phyloP scores from a whole-genome alignment of 2,888 invertebrate species.

The Yponomeuta plumbellus region DNA sequence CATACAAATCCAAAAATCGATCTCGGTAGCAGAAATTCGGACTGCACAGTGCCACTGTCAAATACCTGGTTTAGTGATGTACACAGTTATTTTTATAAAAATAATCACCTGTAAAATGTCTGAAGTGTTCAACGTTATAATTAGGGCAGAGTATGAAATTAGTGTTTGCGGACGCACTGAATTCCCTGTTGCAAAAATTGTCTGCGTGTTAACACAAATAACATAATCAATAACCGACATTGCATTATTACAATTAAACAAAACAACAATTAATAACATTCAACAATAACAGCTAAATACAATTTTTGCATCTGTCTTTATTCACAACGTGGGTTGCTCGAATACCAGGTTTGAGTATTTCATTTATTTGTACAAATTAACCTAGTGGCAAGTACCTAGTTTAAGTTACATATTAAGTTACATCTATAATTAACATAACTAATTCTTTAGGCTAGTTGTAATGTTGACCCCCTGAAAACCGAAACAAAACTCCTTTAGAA shows the following conservation, averaged over 20 bases:
- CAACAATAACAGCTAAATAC: neutral
- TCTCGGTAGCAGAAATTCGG: neutral
- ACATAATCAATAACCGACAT: neutral
- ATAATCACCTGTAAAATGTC: slow-evolving; percentile 34
- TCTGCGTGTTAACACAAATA: neutral
- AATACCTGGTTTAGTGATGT: slow-evolving; percentile 43
- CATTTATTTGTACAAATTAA: neutral
- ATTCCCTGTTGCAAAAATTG: slow-evolving; percentile 3
- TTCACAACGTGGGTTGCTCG: neutral
- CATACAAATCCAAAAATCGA: neutral
- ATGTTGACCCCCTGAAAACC: neutral
- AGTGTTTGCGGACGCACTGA: neutral
- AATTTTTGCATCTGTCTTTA: slow-evolving; percentile 7
- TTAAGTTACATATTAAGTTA: neutral
- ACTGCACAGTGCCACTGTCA: slow-evolving; percentile 35
- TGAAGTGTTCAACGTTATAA: slow-evolving; percentile 24
- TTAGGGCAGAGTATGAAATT: neutral
- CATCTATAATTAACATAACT: neutral
- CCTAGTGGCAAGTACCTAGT: neutral
- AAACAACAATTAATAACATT: neutral
- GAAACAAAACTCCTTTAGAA: neutral
- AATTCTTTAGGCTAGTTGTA: neutral
- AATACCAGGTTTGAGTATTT: neutral
- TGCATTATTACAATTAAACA: neutral
- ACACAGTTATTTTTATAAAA: slow-evolving; percentile 18